These are phyloP conservation scores for Gavia stellata DNA, from an alignment of 2,113 vertebrate species.

Conservation along the genomic window DNA sequence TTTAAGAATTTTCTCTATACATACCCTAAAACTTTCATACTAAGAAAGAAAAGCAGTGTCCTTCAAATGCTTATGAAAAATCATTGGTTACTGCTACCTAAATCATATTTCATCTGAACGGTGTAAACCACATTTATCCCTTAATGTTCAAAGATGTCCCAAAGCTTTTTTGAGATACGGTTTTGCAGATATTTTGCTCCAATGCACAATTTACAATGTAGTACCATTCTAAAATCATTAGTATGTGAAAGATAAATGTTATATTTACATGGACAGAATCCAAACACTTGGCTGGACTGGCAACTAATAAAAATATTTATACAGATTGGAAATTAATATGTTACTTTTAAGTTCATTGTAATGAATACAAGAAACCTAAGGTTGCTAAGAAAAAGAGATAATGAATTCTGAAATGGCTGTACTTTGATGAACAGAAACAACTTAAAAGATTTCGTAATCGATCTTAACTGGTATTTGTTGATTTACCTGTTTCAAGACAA, in stretches of 20 bases:
- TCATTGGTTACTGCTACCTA: not conserved
- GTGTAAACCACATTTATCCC: not conserved
- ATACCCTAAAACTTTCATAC: not conserved
- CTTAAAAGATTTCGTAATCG: not conserved
- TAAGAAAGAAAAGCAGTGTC: not conserved
- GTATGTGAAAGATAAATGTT: not conserved
- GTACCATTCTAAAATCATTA: not conserved
- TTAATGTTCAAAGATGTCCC: not conserved
- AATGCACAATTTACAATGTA: not conserved
- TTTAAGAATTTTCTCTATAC: not conserved
- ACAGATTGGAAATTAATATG: not conserved
- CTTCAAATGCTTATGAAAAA: not conserved
- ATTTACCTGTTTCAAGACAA: not conserved
- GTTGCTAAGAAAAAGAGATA: not conserved
- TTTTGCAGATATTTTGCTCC: not conserved
- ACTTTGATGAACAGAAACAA: not conserved
- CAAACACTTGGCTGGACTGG: not conserved
- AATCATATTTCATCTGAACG: not conserved
- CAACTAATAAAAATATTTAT: not conserved
- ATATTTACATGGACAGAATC: not conserved
- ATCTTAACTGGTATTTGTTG: not conserved
- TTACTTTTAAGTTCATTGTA: not conserved
- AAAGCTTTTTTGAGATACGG: not conserved
- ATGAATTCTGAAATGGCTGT: not conserved
- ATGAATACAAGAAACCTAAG: not conserved